These are phyloP conservation scores for Monopterus albus DNA, from an alignment of 2,113 vertebrate genomes.

Conservation along the genomic window DNA sequence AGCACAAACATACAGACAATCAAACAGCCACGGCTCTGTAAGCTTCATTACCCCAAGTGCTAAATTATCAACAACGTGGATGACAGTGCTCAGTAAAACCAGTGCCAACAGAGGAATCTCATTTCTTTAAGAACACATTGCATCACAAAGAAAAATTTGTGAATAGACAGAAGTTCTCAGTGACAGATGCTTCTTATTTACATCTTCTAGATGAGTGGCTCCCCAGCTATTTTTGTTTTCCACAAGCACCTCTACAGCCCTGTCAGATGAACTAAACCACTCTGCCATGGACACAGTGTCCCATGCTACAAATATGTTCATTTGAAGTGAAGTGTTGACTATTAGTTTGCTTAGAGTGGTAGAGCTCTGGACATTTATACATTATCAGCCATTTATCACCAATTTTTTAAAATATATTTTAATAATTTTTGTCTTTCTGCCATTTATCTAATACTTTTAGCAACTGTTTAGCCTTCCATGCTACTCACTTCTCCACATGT, in stretches of 20 bases:
- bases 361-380: too few relatives aligned
- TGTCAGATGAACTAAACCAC: not conserved
- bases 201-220: not conserved
- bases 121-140: not conserved
- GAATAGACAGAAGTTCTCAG: not conserved
- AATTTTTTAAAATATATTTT: too few relatives aligned
- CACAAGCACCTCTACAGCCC: not conserved
- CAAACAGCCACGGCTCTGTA: slow-evolving; percentile 10
- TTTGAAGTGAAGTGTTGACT: too few relatives aligned
- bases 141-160: not conserved
- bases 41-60: slow-evolving; percentile 5
- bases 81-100: not conserved
- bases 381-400: too few relatives aligned
- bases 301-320: too few relatives aligned
- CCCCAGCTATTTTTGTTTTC: not conserved
- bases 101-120: not conserved
- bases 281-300: not conserved
- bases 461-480: not conserved
- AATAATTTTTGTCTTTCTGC: too few relatives aligned
- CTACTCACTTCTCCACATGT: too few relatives aligned
- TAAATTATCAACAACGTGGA: slow-evolving; percentile 1
- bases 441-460: not conserved
- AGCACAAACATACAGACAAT: slow-evolving; percentile 3
- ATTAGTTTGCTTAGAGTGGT: too few relatives aligned
- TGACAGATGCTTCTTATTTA: not conserved